Conservation (phyloP, 2,113 vertebrate genomes). For the Pluvialis apricaria region DNA sequence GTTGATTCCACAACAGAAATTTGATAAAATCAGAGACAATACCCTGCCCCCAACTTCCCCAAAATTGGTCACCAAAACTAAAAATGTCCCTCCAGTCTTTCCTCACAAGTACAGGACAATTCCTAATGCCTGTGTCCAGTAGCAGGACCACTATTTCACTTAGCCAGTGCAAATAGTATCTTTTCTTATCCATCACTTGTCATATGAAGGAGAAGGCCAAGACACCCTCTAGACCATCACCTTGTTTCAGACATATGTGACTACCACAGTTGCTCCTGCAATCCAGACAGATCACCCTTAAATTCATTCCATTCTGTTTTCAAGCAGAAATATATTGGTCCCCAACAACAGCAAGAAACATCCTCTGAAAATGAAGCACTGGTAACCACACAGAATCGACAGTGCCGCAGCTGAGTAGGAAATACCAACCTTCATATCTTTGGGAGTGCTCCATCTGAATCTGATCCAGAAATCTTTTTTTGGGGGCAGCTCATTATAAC, state of each 20-base stretch:
- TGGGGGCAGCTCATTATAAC: background rate
- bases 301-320: background rate
- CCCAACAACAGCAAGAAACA: background rate
- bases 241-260: background rate
- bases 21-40: background rate
- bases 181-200: background rate
- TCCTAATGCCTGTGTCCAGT: background rate
- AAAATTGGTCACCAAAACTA: background rate
- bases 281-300: background rate
- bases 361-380: background rate
- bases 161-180: background rate
- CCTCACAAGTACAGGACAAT: background rate
- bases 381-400: background rate
- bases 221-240: background rate
- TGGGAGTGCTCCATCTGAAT: background rate
- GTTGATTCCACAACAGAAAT: background rate
- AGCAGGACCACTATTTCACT: background rate
- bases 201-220: background rate
- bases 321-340: background rate
- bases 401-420: background rate
- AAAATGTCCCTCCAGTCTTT: background rate
- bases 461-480: background rate
- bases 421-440: background rate
- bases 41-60: background rate
- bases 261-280: background rate